phyloP scores from a whole-genome alignment of 2,888 invertebrate species.

The Iphiclides podalirius region DNA sequence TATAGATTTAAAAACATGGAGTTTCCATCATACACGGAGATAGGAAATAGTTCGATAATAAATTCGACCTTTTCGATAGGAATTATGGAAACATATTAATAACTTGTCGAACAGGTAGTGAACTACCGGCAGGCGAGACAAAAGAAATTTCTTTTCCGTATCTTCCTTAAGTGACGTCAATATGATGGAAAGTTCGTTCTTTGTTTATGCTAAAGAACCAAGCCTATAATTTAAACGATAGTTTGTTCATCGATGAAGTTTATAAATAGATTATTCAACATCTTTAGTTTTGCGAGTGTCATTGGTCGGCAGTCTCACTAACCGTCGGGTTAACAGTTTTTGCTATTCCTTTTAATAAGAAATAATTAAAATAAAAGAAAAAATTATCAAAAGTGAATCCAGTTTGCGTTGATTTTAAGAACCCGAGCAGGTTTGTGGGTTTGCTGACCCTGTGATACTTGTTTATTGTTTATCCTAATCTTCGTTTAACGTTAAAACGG shows the following conservation, averaged over 20 bases:
- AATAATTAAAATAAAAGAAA: too few species aligned
- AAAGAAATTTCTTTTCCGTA: constrained; percentile 14
- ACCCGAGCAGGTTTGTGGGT: not conserved
- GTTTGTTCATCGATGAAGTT: too few species aligned
- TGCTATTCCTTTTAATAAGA: too few species aligned
- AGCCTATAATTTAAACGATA: too few species aligned
- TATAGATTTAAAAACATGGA: not conserved
- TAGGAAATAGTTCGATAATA: constrained; percentile 5
- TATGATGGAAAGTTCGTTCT: constrained; percentile 2
- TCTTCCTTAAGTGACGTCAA: not conserved
- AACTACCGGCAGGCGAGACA: constrained; percentile 3
- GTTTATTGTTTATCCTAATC: not conserved
- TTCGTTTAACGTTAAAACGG: not conserved
- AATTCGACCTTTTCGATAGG: not conserved
- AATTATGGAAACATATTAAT: constrained; percentile 4
- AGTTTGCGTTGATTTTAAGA: too few species aligned
- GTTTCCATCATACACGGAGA: too few species aligned
- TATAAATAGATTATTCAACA: too few species aligned
- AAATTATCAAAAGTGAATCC: too few species aligned
- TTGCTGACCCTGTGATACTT: not conserved
- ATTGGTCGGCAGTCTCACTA: too few species aligned
- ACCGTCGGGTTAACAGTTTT: too few species aligned
- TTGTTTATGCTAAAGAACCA: too few species aligned
- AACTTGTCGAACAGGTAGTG: constrained; percentile 11
- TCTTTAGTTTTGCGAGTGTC: too few species aligned